Evolutionary conservation across 2,113 vertebrate species (phyloP).

Genomic region (Cygnus buccinator): DNA sequence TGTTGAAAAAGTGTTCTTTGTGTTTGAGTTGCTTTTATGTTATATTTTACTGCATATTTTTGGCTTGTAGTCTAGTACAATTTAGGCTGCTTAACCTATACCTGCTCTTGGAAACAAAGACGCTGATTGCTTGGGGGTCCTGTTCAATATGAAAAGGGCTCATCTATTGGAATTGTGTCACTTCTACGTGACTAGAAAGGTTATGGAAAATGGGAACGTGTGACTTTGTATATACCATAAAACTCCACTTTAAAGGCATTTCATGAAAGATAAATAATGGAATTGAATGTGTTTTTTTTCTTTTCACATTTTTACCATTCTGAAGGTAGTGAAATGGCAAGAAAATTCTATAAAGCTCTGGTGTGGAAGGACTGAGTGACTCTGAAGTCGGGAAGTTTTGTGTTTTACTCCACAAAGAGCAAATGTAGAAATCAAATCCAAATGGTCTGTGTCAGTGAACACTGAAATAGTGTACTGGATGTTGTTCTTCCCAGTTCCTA

Average conservation of each 20-base stretch:
- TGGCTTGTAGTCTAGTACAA: background rate
- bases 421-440: background rate
- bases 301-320: background rate
- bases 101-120: background rate
- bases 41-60: background rate
- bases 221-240: background rate
- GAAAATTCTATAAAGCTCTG: background rate
- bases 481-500: background rate
- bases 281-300: background rate
- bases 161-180: background rate
- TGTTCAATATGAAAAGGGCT: background rate
- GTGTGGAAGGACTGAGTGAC: background rate
- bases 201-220: background rate
- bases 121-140: background rate
- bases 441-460: background rate
- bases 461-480: background rate
- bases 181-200: background rate
- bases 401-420: background rate
- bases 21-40: background rate
- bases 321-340: background rate
- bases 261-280: background rate
- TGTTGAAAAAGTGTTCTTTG: background rate
- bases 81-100: background rate
- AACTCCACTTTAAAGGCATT: background rate
- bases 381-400: background rate